A percentile compares a stretch with the other conserved stretches of the same genome.
Conservation (phyloP, 2,888 invertebrate genomes). For the Trachelus stipa region DNA sequence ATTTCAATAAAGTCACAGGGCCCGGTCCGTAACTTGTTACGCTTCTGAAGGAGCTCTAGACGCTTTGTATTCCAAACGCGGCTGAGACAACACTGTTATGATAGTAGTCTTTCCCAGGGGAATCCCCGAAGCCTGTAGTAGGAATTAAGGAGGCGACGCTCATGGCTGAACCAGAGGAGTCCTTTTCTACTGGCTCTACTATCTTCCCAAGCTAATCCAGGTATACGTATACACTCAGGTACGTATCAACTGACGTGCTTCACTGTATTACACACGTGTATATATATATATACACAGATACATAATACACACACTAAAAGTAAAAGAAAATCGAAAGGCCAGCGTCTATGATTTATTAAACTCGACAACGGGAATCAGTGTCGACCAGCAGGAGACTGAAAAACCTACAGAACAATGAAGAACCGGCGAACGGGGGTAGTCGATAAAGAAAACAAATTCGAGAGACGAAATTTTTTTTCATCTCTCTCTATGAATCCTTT, state of each 20-base stretch:
- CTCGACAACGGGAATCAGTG: not conserved
- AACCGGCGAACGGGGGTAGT: not conserved
- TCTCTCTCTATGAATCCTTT: conserved; percentile 10
- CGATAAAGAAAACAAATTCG: not conserved
- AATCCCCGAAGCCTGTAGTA: conserved; percentile 16
- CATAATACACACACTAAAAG: too few relatives aligned
- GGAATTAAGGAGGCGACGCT: conserved; percentile 3
- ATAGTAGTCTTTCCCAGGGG: conserved; percentile 51
- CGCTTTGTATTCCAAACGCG: conserved; percentile 56
- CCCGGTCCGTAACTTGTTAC: conserved; percentile 11
- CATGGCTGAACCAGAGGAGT: not conserved
- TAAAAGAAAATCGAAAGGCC: not conserved
- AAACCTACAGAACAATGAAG: not conserved
- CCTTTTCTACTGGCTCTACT: not conserved
- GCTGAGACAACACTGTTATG: conserved; percentile 59
- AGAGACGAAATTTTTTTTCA: not conserved
- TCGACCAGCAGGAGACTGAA: not conserved
- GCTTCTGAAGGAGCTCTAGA: conserved; percentile 41
- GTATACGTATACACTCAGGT: not conserved
- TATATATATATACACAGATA: too few relatives aligned
- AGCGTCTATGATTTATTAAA: not conserved
- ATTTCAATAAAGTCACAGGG: conserved; percentile 11
- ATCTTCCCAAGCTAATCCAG: not conserved
- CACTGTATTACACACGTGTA: not conserved
- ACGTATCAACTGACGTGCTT: not conserved